phyloP scores from a whole-genome alignment of 2,888 invertebrate genomes.

The Drosophila sordidula region DNA sequence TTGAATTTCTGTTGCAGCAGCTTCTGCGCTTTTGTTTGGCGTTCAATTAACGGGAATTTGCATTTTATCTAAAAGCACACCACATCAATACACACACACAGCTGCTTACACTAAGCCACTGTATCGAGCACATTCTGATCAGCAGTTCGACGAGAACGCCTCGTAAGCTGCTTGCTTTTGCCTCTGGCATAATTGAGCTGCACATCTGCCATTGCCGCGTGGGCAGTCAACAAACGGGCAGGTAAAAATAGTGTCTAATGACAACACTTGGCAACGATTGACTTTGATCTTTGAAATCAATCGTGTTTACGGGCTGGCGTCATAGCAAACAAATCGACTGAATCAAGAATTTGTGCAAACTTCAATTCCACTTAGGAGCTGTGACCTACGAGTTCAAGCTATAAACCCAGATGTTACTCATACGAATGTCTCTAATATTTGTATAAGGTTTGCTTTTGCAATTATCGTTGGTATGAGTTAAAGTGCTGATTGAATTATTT shows the following conservation, averaged over 20 bases:
- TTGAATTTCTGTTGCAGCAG: slow-evolving; percentile 24
- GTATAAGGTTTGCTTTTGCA: background rate
- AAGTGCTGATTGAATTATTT: too few species aligned
- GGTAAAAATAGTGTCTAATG: slow-evolving; percentile 33
- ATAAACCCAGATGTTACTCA: slow-evolving; percentile 31
- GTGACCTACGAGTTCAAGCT: slow-evolving; percentile 13
- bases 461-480: background rate
- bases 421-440: background rate
- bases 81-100: slow-evolving; percentile 18
- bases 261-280: slow-evolving; percentile 38
- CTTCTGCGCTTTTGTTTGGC: slow-evolving; percentile 63
- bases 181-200: slow-evolving; percentile 2
- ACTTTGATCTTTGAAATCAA: slow-evolving; percentile 62
- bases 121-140: slow-evolving; percentile 9
- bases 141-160: slow-evolving; percentile 6
- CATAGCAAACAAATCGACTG: slow-evolving; percentile 19
- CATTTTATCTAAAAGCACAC: slow-evolving; percentile 65
- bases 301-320: slow-evolving; percentile 24
- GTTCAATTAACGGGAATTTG: slow-evolving; percentile 78
- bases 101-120: slow-evolving; percentile 17
- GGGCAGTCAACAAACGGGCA: slow-evolving; percentile 23
- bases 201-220: slow-evolving; percentile 15
- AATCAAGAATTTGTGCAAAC: background rate
- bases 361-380: slow-evolving; percentile 1
- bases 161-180: slow-evolving; percentile 3